Evolutionary conservation across 2,888 invertebrate genomes (phyloP), one percentile per base, ranked within the genome.

Genomic region (Barypeithes pellucidus): DNA sequence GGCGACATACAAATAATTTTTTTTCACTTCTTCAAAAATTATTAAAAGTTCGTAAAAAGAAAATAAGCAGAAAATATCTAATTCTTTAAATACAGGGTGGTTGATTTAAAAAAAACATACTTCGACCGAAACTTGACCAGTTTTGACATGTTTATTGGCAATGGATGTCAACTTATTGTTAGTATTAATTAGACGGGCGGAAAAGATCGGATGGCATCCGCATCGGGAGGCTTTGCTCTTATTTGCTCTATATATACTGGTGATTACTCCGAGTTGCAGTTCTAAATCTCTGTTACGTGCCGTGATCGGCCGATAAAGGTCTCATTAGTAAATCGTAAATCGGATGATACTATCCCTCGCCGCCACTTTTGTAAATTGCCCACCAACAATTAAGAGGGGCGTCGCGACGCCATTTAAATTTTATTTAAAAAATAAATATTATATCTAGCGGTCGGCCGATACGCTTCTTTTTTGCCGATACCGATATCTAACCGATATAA

Each of bases 281-380:
- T 83, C 84, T 86, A 86, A 87, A 87, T 87, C 86, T 87, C 85
- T 79, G 80, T 84, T 86, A 87, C 87, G 86, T 87, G 87, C 86
- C 82, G 80, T 82, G 85, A 86, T 85, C 83, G 82, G 80, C 82
- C 83, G 86, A 87, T 87, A 86, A 87, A 85, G 85, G 86, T 84
- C 86, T 87, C 87, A 87, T 87, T 87, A 87, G 86, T 85, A 86
- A 85, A 85, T 84, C 86, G 85, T 86, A 86, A 86, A 85, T 86
- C 85, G 85, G 82, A 81, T 82, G 83, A 82, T 82, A 82, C 82
- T 82, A 79, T 77, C 79, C 80, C 80, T 78, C 76, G 75, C 70
- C 75, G 81, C 81, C 77, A 74, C 77, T 75, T 75, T 77, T 78
- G 77, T 79, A 80, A 80, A 81, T 81, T 79, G 77, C 74, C 77